Conservation (phyloP, 2,797 vertebrate genomes). For the Leptoclinus maculatus region DNA sequence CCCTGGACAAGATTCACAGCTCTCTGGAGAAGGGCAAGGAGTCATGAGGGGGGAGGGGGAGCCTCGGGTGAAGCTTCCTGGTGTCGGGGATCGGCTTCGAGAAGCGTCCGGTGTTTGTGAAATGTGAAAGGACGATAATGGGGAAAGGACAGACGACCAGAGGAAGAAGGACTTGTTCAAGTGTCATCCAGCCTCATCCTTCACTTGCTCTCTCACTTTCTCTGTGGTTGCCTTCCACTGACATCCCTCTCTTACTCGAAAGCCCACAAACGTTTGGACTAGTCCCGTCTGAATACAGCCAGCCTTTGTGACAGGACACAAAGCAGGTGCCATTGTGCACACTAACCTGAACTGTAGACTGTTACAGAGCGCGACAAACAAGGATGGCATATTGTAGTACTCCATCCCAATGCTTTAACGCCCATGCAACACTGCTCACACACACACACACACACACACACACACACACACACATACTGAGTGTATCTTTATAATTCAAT, state of each 20-base stretch:
- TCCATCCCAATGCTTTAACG: constrained; percentile 54
- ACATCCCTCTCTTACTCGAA: constrained; percentile 54
- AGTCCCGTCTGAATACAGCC: constrained; percentile 36
- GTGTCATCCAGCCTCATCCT: constrained; percentile 48
- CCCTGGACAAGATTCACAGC: constrained; percentile 88
- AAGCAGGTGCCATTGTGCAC: constrained; percentile 36
- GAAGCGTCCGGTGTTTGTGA: constrained; percentile 4
- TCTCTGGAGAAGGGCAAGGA: constrained; percentile 87
- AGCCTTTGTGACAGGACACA: constrained; percentile 40
- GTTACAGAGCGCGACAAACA: constrained; percentile 57
- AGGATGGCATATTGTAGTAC: constrained; percentile 38
- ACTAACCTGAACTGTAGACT: constrained; percentile 56
- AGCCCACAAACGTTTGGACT: constrained; percentile 40
- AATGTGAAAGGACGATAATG: neutral
- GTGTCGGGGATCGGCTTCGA: constrained; percentile 22
- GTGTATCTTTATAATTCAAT: constrained; percentile 24
- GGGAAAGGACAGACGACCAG: constrained; percentile 7
- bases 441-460: constrained; percentile 12
- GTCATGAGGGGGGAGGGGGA: constrained; percentile 72
- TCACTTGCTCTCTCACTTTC: constrained; percentile 44
- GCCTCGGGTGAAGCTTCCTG: constrained; percentile 30
- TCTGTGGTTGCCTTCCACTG: constrained; percentile 55
- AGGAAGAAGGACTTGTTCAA: constrained; percentile 27
- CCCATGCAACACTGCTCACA: constrained; percentile 48
- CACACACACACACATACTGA: constrained; percentile 1